Conservation (phyloP, 2,888 invertebrate species). For the Itoplectis maculator region DNA sequence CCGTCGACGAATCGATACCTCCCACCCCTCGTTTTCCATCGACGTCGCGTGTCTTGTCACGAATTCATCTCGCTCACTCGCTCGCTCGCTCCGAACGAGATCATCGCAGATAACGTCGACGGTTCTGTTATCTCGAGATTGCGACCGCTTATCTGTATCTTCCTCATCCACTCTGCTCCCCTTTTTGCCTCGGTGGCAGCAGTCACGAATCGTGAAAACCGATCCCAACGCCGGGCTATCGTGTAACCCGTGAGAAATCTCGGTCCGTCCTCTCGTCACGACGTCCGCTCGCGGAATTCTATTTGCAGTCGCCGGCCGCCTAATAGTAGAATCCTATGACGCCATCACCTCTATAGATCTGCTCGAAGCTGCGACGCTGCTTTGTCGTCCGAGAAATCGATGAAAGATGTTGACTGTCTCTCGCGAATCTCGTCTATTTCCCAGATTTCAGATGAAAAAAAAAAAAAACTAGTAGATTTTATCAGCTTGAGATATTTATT, state of each 20-base stretch:
- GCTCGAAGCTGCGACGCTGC: slow-evolving; percentile 42
- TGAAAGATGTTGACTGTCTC: slow-evolving; percentile 39
- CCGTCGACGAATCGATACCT: slow-evolving; percentile 48
- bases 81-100: slow-evolving; percentile 8
- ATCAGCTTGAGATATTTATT: background rate
- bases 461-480: background rate
- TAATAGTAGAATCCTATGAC: slow-evolving; percentile 43
- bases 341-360: slow-evolving; percentile 29
- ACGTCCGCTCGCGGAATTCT: slow-evolving; percentile 31
- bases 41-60: slow-evolving; percentile 17
- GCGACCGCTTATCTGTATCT: background rate
- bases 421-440: background rate
- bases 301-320: slow-evolving; percentile 13
- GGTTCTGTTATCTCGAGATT: background rate
- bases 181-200: background rate
- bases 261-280: slow-evolving; percentile 24
- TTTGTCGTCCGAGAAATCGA: slow-evolving; percentile 54
- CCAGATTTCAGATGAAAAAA: background rate
- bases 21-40: slow-evolving; percentile 13
- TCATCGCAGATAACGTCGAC: slow-evolving; percentile 47
- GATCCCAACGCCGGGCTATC: slow-evolving; percentile 28
- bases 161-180: background rate
- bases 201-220: slow-evolving; percentile 37
- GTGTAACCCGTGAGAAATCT: slow-evolving; percentile 39
- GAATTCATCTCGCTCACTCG: slow-evolving; percentile 29